Base-by-base conservation (phyloP, 2,797 vertebrate species). In the Tokudaia tokunoshimensis region DNA sequence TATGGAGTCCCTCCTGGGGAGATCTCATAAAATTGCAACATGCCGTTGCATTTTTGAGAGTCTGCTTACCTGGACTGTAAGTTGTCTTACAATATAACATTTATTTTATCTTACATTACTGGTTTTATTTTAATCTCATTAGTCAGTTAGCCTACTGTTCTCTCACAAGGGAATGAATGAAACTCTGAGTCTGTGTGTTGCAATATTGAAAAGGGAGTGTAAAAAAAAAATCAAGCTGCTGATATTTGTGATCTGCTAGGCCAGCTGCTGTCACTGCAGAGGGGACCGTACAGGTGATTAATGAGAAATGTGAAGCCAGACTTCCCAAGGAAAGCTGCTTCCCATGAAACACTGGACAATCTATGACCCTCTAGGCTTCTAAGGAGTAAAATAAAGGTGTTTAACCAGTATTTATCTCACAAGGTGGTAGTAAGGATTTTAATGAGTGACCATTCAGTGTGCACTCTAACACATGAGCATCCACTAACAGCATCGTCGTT, bases 11-110 rank as follows among this genome's bases (percentile, higher is more conserved):
- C 0, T 91, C 44, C 6, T 11, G 7, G 63, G 74, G 65, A 96
- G 89, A 90, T 20, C n/a, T 90, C 59, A 8, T 24, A 19, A 94
- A 95, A 96, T 75, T 19, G 67, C 75, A 93, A 63, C n/a, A 86
- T 3, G 5, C 5, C 29, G 50, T 22, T 52, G 47, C 24, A 81
- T 93, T 97, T 86, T 93, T 89, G 37, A 92, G 57, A 74, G 24
- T 93, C 74, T 83, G 75, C 26, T 92, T 96, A 65, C 13, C 70
- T 75, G 59, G 15, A 67, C 50, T 63, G 4, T 59, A 80, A 70
- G 1, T 13, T 75, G n/a, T 74, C 74, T 94, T 89, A 79, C 57
- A 55, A 94, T 59, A 79, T 70, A 96, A 37, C 41, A 34, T 50
- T 82, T 61, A 83, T 44, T 86, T 63, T 90, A 78, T 85, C 82